phyloP scores from a whole-genome alignment of 2,113 vertebrate species.

The Apodemus sylvaticus region DNA sequence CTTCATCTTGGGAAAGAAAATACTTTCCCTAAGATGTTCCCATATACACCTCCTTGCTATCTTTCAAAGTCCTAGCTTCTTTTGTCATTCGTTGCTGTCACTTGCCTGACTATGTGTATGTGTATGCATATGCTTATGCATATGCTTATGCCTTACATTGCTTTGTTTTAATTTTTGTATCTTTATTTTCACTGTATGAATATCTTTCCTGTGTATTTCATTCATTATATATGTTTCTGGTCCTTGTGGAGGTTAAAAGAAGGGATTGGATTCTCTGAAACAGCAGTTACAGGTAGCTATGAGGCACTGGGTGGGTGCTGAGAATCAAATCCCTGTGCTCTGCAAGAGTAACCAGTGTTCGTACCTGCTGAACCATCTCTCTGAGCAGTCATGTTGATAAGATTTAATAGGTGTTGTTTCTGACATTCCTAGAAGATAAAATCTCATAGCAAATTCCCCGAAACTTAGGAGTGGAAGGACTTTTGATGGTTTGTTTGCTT shows the following conservation, averaged over 20 bases:
- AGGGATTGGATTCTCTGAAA: background rate
- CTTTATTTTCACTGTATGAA: background rate
- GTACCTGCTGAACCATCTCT: background rate
- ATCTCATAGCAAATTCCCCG: background rate
- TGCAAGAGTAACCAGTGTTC: background rate
- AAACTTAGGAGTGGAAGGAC: too few relatives aligned
- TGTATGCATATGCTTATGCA: background rate
- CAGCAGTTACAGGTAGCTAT: background rate
- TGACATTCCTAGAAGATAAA: background rate
- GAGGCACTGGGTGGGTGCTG: background rate
- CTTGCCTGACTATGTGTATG: background rate
- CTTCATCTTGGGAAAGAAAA: background rate
- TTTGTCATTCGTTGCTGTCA: background rate
- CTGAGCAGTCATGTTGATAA: background rate
- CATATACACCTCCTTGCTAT: background rate
- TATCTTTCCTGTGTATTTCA: background rate
- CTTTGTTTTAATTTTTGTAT: background rate
- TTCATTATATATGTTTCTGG: background rate
- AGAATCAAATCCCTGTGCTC: background rate
- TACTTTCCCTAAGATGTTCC: background rate
- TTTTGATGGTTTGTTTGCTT: too few relatives aligned
- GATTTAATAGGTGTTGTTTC: background rate
- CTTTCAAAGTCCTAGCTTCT: background rate
- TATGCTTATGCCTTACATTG: background rate
- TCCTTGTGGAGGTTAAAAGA: background rate